Conservation (phyloP, 1,140 invertebrate genomes). For the Apis florea region DNA sequence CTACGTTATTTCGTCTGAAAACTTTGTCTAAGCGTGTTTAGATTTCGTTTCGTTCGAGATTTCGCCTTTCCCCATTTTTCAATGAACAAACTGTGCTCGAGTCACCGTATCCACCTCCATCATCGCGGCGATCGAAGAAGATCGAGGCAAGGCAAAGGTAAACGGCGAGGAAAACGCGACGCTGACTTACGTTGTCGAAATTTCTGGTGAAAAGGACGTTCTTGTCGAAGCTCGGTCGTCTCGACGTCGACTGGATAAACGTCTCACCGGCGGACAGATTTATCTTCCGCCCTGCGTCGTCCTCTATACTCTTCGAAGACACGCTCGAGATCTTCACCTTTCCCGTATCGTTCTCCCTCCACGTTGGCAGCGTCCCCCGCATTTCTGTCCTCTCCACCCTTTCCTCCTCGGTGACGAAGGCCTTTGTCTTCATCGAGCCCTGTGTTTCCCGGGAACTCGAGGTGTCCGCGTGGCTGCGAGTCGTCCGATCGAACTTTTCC, state of each 20-base stretch:
- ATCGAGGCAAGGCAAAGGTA: neutral
- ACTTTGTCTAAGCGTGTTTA: neutral
- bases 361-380: neutral
- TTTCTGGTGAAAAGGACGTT: neutral
- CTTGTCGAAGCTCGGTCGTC: neutral
- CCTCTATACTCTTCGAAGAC: constrained; percentile 11
- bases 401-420: constrained; percentile 22
- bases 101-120: neutral
- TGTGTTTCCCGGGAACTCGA: constrained; percentile 13
- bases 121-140: no score
- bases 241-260: constrained; percentile 34
- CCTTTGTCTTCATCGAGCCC: neutral
- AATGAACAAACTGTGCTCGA: neutral
- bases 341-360: constrained; percentile 6
- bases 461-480: constrained; percentile 46
- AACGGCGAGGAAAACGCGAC: neutral
- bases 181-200: constrained; percentile 52
- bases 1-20: constrained; percentile 17
- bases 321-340: constrained; percentile 30
- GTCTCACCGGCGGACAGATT: constrained; percentile 47
- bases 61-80: neutral
- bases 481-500: constrained; percentile 47
- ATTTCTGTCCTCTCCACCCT: constrained; percentile 16
- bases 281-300: constrained; percentile 41
- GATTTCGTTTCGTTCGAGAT: neutral